A percentile compares a stretch with the other conserved stretches of the same genome.
Evolutionary conservation across 2,113 vertebrate species (phyloP).

Genomic region (Pterocles gutturalis): DNA sequence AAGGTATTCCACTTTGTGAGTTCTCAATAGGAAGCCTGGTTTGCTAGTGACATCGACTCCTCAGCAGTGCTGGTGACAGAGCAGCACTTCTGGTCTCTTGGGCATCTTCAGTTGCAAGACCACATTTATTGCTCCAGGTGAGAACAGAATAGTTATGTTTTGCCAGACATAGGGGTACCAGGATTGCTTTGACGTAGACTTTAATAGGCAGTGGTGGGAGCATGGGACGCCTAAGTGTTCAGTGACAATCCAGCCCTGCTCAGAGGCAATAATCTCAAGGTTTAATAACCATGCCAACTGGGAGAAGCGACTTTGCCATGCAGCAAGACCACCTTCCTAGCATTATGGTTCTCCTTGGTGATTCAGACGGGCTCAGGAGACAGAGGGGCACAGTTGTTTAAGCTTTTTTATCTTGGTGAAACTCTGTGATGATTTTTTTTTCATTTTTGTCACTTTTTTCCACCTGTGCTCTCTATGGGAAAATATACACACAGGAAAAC

Average conservation of each 20-base stretch:
- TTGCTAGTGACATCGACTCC: background rate
- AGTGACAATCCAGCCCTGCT: background rate
- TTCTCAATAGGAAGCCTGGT: background rate
- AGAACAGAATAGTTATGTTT: background rate
- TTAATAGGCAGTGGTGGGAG: background rate
- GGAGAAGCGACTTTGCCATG: background rate
- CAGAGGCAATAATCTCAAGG: background rate
- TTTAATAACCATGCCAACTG: background rate
- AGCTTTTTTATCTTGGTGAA: background rate
- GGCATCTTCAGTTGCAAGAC: background rate
- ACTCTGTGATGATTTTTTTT: background rate
- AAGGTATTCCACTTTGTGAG: background rate
- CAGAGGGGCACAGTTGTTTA: background rate
- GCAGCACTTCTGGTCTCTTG: background rate
- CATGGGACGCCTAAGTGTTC: background rate
- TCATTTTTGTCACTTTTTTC: background rate
- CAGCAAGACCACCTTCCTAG: background rate
- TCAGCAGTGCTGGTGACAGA: background rate
- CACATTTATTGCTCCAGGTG: background rate
- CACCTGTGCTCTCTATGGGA: background rate
- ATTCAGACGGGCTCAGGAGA: background rate
- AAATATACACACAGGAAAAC: background rate
- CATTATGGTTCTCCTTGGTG: background rate
- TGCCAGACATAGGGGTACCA: background rate
- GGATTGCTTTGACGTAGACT: rapidly evolving